A percentile compares a stretch with the other conserved stretches of the same genome.
phyloP scores from a whole-genome alignment of 2,797 vertebrate species.

The Macropodus opercularis region DNA sequence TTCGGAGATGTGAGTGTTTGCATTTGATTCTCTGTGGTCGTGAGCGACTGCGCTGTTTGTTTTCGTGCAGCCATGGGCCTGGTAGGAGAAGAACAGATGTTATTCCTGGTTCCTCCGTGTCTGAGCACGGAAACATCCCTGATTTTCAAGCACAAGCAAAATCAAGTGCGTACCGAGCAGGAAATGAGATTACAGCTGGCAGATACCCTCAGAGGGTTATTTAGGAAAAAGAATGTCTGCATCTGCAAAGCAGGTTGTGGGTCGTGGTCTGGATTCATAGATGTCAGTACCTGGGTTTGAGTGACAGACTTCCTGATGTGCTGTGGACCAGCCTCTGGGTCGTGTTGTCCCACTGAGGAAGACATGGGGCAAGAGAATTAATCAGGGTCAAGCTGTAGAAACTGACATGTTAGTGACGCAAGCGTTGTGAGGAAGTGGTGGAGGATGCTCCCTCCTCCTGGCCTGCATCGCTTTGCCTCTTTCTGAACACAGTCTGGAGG shows the following conservation, averaged over 20 bases:
- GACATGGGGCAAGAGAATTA: background rate
- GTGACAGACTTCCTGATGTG: constrained; percentile 2
- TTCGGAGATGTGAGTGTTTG: background rate
- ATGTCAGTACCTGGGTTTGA: background rate
- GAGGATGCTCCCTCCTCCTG: constrained; percentile 33
- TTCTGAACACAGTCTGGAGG: constrained; percentile 17
- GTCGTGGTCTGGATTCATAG: background rate
- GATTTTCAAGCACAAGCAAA: constrained; percentile 7
- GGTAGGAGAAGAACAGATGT: constrained; percentile 28
- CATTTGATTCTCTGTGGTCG: constrained; percentile 8
- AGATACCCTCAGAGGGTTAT: constrained; percentile 4
- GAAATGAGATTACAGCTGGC: constrained; percentile 23
- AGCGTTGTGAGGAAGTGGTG: constrained; percentile 35
- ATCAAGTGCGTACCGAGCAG: constrained; percentile 16
- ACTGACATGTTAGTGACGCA: constrained; percentile 27
- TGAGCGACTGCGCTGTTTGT: constrained; percentile 17
- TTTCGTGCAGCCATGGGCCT: constrained; percentile 21
- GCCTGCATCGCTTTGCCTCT: constrained; percentile 1
- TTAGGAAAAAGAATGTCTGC: background rate
- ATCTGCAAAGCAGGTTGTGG: too few species aligned
- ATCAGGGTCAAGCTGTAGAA: constrained; percentile 10
- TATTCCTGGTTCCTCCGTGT: constrained; percentile 2
- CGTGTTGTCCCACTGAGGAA: background rate
- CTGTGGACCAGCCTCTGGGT: constrained; percentile 23
- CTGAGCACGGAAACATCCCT: constrained; percentile 26